A percentile compares a stretch with the other conserved stretches of the same genome.
Evolutionary conservation across 2,113 vertebrate genomes (phyloP).

Genomic region (Platysteira castanea): DNA sequence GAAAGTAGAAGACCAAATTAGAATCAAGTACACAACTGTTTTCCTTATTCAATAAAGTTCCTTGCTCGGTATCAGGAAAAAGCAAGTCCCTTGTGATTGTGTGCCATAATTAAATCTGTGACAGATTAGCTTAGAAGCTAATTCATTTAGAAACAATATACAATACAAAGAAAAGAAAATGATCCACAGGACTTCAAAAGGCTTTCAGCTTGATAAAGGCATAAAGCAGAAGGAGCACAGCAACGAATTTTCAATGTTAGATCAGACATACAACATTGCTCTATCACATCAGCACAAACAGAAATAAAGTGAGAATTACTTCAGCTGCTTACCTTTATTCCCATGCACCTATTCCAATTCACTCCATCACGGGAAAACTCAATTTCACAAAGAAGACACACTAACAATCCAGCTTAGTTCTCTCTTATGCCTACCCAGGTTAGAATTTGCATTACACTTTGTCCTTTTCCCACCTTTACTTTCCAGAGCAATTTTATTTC

Average conservation of each 20-base stretch:
- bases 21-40: not conserved
- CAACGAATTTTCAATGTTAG: not conserved
- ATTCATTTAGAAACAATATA: constrained; percentile 39
- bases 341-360: not conserved
- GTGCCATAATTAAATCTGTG: constrained; percentile 40
- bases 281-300: not conserved
- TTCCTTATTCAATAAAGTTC: constrained; percentile 4
- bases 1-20: not conserved
- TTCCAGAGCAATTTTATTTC: not conserved
- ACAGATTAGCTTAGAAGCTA: constrained; percentile 48
- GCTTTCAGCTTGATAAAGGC: not conserved
- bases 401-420: not conserved
- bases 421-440: not conserved
- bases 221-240: not conserved
- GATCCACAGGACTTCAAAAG: constrained; percentile 39
- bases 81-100: not conserved
- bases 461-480: not conserved
- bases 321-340: not conserved
- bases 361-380: not conserved
- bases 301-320: not conserved
- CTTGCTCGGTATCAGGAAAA: not conserved
- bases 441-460: not conserved
- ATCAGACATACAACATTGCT: not conserved
- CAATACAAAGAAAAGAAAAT: constrained; percentile 36
- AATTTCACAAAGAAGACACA: not conserved